Evolutionary conservation across 2,888 invertebrate genomes (phyloP), one percentile per base, ranked within the genome.

Genomic region (Caradrina kadenii): DNA sequence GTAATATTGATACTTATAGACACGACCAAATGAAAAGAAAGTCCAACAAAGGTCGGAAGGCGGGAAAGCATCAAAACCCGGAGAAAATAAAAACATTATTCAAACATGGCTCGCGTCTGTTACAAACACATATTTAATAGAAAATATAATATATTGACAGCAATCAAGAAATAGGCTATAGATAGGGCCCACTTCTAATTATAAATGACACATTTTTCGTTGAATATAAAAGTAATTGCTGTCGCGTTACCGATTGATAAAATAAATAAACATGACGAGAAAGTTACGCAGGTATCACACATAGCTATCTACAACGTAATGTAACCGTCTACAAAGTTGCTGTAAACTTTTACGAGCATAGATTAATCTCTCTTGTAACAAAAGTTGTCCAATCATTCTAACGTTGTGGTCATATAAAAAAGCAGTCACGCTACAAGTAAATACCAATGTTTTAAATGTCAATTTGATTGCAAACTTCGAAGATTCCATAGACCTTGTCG

Each of bases 371-470:
- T 55, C 66, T 55, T 55, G 22, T 66, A 35, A 21, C 35, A 19
- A 48, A 71, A 50, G 26, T 52, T 72, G 35, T 54, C 35, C n/a
- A 65, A 63, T 76, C 35, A 63, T 68, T 56, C 42, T 60, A 10
- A 42, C 22, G 52, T n/a, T 39, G n/a, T 22, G 22, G 11, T 7
- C 19, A 59, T 19, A 11, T 26, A 63, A 50, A 39, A 54, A 17
- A 35, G 35, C 42, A 68, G 54, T 55, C 71, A 72, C 48, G 66
- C 58, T 55, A 48, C 48, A 63, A 13, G 8, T 52, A 78, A 78
- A 79, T 82, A 71, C 67, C 66, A 55, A 63, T 59, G 49, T 56
- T 67, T 75, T 55, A 84, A 83, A 83, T 84, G 82, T 82, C 84
- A 84, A 80, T 67, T 58, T 68, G 70, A 68, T 81, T 84, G 61